Conservation (phyloP, 2,113 vertebrate species). For the Lagopus muta region DNA sequence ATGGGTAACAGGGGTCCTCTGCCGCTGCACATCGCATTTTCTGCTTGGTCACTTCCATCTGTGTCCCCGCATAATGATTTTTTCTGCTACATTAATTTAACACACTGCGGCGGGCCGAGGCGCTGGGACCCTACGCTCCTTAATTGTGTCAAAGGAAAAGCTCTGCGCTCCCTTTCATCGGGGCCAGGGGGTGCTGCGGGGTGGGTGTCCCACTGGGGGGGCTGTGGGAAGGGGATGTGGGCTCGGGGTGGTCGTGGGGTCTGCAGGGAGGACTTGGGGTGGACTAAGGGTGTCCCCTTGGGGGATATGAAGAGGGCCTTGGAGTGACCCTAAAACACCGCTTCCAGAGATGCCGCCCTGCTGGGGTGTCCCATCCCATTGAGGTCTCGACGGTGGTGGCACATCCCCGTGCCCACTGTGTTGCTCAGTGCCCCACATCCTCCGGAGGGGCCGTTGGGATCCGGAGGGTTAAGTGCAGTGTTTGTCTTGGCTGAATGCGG, state of each 20-base stretch:
- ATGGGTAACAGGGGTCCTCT: slow-evolving; percentile 78
- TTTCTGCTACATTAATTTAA: slow-evolving; percentile 88
- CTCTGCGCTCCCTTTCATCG: slow-evolving; percentile 41
- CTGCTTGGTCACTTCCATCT: slow-evolving; percentile 86
- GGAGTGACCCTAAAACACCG: neutral
- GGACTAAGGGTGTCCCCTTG: rapidly evolving
- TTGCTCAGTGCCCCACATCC: neutral
- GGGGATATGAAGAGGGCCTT: neutral
- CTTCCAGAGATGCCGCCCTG: neutral
- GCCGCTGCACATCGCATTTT: slow-evolving; percentile 76
- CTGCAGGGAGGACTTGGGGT: neutral
- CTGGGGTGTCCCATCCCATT: neutral
- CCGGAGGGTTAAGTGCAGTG: slow-evolving; percentile 69
- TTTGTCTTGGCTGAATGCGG: slow-evolving; percentile 68
- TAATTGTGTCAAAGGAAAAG: slow-evolving; percentile 79
- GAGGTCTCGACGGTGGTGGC: neutral
- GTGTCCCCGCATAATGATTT: slow-evolving; percentile 86
- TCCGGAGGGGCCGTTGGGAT: neutral
- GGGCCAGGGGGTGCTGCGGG: neutral
- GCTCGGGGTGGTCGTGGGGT: neutral
- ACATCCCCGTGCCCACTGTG: rapidly evolving
- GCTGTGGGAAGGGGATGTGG: neutral
- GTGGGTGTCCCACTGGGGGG: slow-evolving; percentile 6
- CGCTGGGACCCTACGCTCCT: slow-evolving; percentile 77
- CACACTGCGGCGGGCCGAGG: slow-evolving; percentile 77